Conservation (phyloP, 2,888 invertebrate genomes). For the Slavum lentiscoides region DNA sequence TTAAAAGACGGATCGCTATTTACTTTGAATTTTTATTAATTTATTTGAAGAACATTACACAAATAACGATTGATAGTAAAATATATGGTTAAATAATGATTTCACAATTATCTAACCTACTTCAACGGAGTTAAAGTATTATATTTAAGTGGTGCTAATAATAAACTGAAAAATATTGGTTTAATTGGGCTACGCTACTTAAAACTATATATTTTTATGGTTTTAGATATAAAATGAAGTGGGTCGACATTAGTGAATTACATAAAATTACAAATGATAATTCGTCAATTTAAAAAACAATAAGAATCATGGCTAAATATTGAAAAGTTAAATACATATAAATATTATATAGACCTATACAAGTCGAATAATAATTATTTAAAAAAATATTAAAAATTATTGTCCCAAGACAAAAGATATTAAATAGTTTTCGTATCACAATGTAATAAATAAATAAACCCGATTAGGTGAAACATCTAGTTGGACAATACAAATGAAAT, state of each 20-base stretch:
- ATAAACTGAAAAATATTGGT: constrained; percentile 5
- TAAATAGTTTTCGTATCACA: no score
- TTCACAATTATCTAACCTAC: constrained; percentile 16
- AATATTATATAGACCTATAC: no score
- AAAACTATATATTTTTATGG: not conserved
- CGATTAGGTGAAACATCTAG: not conserved
- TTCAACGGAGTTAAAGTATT: not conserved
- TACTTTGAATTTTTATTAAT: not conserved
- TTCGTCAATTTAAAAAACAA: no score
- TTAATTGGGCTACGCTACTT: constrained; percentile 1
- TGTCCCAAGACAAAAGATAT: no score
- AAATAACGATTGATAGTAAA: not conserved
- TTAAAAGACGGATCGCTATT: not conserved
- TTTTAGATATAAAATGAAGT: not conserved
- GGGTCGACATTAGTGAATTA: not conserved
- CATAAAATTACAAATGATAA: not conserved
- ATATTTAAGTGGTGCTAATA: constrained; percentile 16
- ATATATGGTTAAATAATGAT: not conserved
- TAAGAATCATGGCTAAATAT: no score
- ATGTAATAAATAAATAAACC: not conserved
- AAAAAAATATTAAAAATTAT: no score
- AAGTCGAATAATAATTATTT: no score
- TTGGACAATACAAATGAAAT: not conserved
- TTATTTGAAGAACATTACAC: not conserved
- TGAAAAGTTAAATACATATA: no score